A percentile compares a stretch with the other conserved stretches of the same genome.
Conservation (phyloP, 2,888 invertebrate species). For the Xylophagus ater region DNA sequence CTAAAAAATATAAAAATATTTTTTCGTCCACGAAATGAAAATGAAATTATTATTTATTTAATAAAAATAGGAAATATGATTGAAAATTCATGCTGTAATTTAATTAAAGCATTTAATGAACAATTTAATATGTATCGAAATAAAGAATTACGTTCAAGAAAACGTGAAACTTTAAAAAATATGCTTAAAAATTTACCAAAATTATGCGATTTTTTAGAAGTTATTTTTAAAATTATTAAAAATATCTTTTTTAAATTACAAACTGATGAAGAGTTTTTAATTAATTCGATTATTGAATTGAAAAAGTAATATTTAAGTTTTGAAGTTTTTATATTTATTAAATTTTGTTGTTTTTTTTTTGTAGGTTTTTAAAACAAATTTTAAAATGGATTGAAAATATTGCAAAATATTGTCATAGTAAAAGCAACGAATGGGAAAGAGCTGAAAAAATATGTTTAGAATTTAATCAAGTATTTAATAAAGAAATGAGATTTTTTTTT, state of each 20-base stretch:
- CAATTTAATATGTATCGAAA: constrained; percentile 20
- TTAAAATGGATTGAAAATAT: constrained; percentile 24
- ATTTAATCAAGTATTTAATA: constrained; percentile 1
- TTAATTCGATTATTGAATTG: constrained; percentile 3
- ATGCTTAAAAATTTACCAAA: constrained; percentile 20
- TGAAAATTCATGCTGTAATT: constrained; percentile 21
- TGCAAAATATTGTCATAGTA: constrained; percentile 21
- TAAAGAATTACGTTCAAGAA: constrained; percentile 24
- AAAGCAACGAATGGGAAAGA: constrained; percentile 27
- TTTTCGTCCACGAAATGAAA: constrained; percentile 24
- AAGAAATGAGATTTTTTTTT: neutral
- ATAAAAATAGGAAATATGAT: constrained; percentile 23
- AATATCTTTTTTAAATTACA: constrained; percentile 17
- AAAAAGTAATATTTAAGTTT: constrained; percentile 16
- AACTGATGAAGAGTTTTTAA: neutral
- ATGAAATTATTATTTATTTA: constrained; percentile 23
- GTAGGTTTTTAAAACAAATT: constrained; percentile 24
- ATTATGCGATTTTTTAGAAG: constrained; percentile 17
- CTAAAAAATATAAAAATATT: constrained; percentile 20
- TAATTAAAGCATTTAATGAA: constrained; percentile 20
- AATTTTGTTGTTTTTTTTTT: constrained; percentile 12
- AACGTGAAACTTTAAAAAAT: constrained; percentile 25
- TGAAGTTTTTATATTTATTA: constrained; percentile 2
- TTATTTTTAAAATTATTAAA: constrained; percentile 11
- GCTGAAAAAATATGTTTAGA: constrained; percentile 5